Base-by-base conservation (phyloP, 2,888 invertebrate genomes). In the Drosophila kuntzei region DNA sequence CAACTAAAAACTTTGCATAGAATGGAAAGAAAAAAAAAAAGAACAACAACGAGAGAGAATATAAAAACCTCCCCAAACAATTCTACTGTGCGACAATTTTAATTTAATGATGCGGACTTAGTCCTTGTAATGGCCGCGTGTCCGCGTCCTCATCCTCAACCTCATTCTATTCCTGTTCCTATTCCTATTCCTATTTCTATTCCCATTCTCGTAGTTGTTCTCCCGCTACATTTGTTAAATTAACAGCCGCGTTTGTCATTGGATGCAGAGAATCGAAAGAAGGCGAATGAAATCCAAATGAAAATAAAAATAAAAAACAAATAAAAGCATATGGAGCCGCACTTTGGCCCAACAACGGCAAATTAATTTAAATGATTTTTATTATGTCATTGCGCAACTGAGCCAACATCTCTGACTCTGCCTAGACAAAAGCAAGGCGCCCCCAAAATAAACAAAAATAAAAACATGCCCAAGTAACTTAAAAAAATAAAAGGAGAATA, bases 61-160 rank as follows among this genome's bases (percentile, higher is more conserved):
- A 49, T 50, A 60, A 49, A 70, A 70, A 79, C 76, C 61, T 67
- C 78, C 70, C 70, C 59, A 66, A 68, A 43, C 44, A 69, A 51
- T 59, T 71, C 62, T 51, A 47, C 61, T 58, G 73, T 66, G 87
- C 89, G 74, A 89, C 87, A 80, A 89, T 85, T 87, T 88, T 84
- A 81, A 84, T 81, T 88, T 89, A 89, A 89, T 89, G 89, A 86
- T 71, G 78, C 87, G 87, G 90, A 89, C 87, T 89, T 87, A 81
- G 89, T 87, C 87, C 87, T 81, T 86, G 89, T 89, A 87, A 87
- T 82, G 89, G 89, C 78, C 80, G 65, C 51, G 65, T 68, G 80
- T 78, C 80, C 80, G 44, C 55, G 12, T 65, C 36, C 46, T 14
- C 62, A 27, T 47, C 43, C 53, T 2, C 46, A 9, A 12, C 22